These are phyloP conservation scores for Synergus gifuensis DNA, from an alignment of 2,888 invertebrate genomes.

Conservation along the genomic window DNA sequence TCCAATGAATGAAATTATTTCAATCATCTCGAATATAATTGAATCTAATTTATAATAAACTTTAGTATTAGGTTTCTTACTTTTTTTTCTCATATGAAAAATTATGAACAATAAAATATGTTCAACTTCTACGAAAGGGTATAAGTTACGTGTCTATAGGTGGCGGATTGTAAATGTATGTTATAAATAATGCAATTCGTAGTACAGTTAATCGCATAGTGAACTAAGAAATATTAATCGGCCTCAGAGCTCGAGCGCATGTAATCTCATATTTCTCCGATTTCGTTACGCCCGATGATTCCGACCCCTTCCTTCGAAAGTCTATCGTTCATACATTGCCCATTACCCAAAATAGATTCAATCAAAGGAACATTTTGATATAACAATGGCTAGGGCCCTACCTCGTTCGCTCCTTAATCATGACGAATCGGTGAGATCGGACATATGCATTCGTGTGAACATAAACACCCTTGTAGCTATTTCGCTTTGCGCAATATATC, in stretches of 20 bases:
- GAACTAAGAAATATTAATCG: conserved; percentile 35
- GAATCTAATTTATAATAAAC: neutral
- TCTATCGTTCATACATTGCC: conserved; percentile 66
- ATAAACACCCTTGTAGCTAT: conserved; percentile 58
- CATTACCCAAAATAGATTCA: conserved; percentile 71
- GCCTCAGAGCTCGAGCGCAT: conserved; percentile 25
- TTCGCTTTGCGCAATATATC: conserved; percentile 37
- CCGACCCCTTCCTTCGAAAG: conserved; percentile 44
- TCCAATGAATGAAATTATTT: neutral
- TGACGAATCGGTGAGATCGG: conserved; percentile 72
- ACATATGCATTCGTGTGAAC: conserved; percentile 71
- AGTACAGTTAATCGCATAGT: conserved; percentile 22
- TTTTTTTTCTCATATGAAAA: neutral
- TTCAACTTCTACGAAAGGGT: neutral
- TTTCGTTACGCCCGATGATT: conserved; percentile 44
- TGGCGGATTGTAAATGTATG: neutral
- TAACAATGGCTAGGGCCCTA: conserved; percentile 56
- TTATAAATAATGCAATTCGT: conserved; percentile 16
- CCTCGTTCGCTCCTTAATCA: conserved; percentile 59
- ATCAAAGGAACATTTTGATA: conserved; percentile 64
- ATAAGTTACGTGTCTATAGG: conserved; percentile 3
- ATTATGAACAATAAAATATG: neutral
- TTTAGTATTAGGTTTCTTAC: neutral
- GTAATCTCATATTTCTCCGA: conserved; percentile 52
- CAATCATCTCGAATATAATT: neutral